Base-by-base conservation (phyloP, 2,888 invertebrate species). In the Maniola hyperantus region DNA sequence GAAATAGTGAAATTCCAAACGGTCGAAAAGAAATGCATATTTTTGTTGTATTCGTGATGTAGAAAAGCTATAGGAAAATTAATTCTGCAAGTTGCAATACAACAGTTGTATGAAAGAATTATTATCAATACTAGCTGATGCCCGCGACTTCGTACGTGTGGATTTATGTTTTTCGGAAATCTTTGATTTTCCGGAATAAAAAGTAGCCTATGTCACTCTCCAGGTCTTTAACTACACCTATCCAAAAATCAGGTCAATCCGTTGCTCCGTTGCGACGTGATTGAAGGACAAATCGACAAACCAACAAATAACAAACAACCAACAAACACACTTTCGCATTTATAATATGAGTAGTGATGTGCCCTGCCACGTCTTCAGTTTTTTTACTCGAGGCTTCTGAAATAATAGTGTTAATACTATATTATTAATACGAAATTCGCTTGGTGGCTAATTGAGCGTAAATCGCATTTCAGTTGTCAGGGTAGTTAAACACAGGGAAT, bases 1-100 rank as follows among this genome's bases (percentile, higher is more conserved):
- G 69, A 69, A 69, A 67, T 61, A 69, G 67, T 57, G 34, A 64
- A 65, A 51, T 55, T 44, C 51, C 18, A 34, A 53, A 64, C 44
- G 34, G 36, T 53, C 10, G 42, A 62, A 62, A 50, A 26, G n/a
- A 42, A 62, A 53, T 62, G 46, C 46, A 51, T 53, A 42, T 51
- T 62, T 53, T 53, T 62, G 13, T 42, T 26, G 26, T n/a, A 26
- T 53, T 53, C 33, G 26, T 51, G 18, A 42, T 62, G 44, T 33
- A 26, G 34, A 15, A 36, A 54, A 57, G 18, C 26, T 62, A 26
- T 46, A 26, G 34, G 34, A 36, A 54, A 57, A 18, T 10, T 18
- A 15, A 55, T 55, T 20, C 18, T 11, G 39, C 20, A 39, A 36
- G 8, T 1, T 36, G 10, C 20, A 20, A 15, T 20, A 6, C n/a